Conservation (phyloP, 2,888 invertebrate genomes). For the Cephonodes hylas region DNA sequence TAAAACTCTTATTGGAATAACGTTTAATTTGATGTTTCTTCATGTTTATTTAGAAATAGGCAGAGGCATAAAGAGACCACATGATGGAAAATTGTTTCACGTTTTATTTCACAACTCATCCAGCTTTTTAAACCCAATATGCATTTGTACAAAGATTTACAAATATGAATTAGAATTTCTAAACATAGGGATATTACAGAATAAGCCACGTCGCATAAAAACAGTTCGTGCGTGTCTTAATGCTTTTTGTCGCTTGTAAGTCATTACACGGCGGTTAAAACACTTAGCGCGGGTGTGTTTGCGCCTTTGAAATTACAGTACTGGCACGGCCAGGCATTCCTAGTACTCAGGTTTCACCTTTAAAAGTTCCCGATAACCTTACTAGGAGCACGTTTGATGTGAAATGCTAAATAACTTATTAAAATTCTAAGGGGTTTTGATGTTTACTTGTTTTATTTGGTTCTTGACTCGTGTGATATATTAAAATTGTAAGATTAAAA, state of each 20-base stretch:
- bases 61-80: no score
- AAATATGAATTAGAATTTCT: background rate
- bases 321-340: background rate
- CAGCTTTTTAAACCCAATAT: no score
- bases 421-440: background rate
- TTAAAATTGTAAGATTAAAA: no score
- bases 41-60: no score
- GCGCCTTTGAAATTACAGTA: conserved; percentile 10
- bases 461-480: no score
- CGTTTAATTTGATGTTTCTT: no score
- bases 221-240: conserved; percentile 39
- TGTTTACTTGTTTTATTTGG: no score
- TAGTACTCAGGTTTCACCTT: conserved; percentile 11
- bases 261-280: conserved; percentile 31
- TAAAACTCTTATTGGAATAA: no score
- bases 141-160: no score
- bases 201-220: conserved; percentile 32
- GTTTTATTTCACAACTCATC: no score
- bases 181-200: conserved; percentile 20
- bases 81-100: no score
- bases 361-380: conserved; percentile 12
- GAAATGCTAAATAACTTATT: background rate
- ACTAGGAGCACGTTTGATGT: conserved; percentile 3
- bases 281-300: conserved; percentile 16
- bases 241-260: conserved; percentile 38